Percentiles rank a stretch among this genome's conserved stretches.
Conservation (phyloP, 2,888 invertebrate species). For the Callyntrura sp. region DNA sequence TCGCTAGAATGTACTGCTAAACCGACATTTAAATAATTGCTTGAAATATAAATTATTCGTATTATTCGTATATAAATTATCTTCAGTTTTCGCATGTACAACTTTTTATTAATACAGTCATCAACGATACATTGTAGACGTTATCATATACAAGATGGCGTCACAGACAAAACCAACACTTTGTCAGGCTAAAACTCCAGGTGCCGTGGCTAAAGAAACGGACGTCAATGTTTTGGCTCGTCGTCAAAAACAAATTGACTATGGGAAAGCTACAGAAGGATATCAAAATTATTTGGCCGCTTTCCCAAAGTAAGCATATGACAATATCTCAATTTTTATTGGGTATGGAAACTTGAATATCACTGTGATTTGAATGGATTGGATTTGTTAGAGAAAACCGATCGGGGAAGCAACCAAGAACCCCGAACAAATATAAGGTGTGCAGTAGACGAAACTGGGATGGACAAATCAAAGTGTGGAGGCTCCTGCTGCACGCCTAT, state of each 20-base stretch:
- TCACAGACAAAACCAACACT: neutral
- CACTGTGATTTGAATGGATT: neutral
- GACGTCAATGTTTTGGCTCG: conserved; percentile 90
- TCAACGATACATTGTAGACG: too few relatives aligned
- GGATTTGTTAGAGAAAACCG: conserved; percentile 80
- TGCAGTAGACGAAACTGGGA: conserved; percentile 87
- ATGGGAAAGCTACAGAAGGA: conserved; percentile 96
- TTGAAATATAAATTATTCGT: too few relatives aligned
- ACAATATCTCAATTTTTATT: neutral
- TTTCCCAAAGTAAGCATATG: conserved; percentile 89
- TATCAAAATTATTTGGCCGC: conserved; percentile 91
- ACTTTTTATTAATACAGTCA: too few relatives aligned
- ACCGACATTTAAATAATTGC: too few relatives aligned
- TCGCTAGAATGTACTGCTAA: too few relatives aligned
- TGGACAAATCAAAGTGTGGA: conserved; percentile 85
- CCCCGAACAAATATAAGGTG: conserved; percentile 86
- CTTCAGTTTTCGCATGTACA: neutral
- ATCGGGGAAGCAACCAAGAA: conserved; percentile 85
- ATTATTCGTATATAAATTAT: too few relatives aligned
- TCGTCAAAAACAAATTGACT: conserved; percentile 97
- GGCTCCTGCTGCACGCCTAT: conserved; percentile 85
- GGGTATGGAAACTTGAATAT: neutral
- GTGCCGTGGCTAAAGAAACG: conserved; percentile 84
- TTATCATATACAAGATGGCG: conserved; percentile 12
- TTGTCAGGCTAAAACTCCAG: too few relatives aligned